Evolutionary conservation across 2,888 invertebrate genomes (phyloP), one percentile per base, ranked within the genome.

Genomic region (Rotaria socialis): DNA sequence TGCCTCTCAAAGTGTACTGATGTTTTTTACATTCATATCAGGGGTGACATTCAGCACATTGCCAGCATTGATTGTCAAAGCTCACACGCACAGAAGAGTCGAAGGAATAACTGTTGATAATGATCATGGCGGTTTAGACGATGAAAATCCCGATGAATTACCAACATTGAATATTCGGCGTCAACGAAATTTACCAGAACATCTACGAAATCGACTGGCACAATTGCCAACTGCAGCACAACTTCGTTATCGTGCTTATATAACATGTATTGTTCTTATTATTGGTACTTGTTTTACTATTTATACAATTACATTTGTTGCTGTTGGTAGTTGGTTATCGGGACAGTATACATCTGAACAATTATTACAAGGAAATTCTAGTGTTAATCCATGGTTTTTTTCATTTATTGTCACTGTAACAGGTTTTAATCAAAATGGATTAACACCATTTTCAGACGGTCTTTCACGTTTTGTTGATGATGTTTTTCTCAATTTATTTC

Each of bases 371-470:
- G 74, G 43, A 41, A 43, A 43, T 22, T 41, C 19, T 22, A 41
- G 41, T 35, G 43, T 75, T 75, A 75, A 75, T 43, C 41, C 41
- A 19, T 75, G 8, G 27, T 75, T 41, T 75, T 22, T 43, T 14
- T 75, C 74, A 41, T 75, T 75, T 43, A 75, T 75, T 22, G 43
- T 75, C 19, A 75, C 43, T 22, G 7, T 75, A 19, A 75, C 74
- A 35, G 74, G 74, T 75, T 75, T 75, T 24, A 75, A 75, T 75
- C 74, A 75, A 75, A 75, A 75, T 43, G 74, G 74, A 27, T 75
- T 75, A 43, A 22, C 74, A 75, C 74, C 74, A 10, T 75, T 35
- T 19, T 75, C 74, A 2, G 74, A 75, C 22, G 43, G 74, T 11
- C 43, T 75, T 22, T 35, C 74, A 75, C 74, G 74, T 75, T 75